Percentiles rank a stretch among this genome's conserved stretches.
Conservation (phyloP, 2,113 vertebrate species). For the Argyrosomus japonicus region DNA sequence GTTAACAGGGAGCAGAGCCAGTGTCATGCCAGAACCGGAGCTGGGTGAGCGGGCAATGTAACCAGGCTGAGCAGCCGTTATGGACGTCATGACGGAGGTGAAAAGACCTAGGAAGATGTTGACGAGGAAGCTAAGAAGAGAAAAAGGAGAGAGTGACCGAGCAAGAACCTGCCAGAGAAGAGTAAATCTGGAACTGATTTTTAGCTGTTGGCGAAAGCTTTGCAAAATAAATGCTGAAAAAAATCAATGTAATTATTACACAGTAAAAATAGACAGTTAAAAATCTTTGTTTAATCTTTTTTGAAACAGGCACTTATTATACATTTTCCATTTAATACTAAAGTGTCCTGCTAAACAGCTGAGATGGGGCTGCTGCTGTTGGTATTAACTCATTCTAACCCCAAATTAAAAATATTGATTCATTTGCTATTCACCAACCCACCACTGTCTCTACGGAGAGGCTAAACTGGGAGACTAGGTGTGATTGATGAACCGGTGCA, state of each 20-base stretch:
- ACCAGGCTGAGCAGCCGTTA: too few relatives aligned
- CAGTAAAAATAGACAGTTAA: background rate
- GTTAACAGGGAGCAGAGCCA: too few relatives aligned
- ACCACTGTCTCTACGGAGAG: constrained; percentile 6
- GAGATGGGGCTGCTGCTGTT: background rate
- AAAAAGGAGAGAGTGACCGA: too few relatives aligned
- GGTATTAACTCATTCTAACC: constrained; percentile 16
- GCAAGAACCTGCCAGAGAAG: too few relatives aligned
- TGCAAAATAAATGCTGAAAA: too few relatives aligned
- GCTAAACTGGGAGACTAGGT: constrained; percentile 5
- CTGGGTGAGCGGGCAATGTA: too few relatives aligned
- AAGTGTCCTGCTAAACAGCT: background rate
- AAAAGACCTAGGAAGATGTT: too few relatives aligned
- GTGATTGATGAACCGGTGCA: constrained; percentile 51
- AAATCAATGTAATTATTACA: background rate
- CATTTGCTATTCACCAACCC: background rate
- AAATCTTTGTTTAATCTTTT: background rate
- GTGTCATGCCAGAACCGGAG: too few relatives aligned
- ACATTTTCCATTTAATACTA: constrained; percentile 19
- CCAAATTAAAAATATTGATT: constrained; percentile 59
- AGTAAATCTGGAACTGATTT: too few relatives aligned
- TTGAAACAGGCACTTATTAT: background rate
- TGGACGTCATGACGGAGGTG: too few relatives aligned
- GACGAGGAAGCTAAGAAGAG: too few relatives aligned
- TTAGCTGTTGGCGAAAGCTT: too few relatives aligned